Evolutionary conservation across 2,113 vertebrate species (phyloP).

Genomic region (Varanus salvator): DNA sequence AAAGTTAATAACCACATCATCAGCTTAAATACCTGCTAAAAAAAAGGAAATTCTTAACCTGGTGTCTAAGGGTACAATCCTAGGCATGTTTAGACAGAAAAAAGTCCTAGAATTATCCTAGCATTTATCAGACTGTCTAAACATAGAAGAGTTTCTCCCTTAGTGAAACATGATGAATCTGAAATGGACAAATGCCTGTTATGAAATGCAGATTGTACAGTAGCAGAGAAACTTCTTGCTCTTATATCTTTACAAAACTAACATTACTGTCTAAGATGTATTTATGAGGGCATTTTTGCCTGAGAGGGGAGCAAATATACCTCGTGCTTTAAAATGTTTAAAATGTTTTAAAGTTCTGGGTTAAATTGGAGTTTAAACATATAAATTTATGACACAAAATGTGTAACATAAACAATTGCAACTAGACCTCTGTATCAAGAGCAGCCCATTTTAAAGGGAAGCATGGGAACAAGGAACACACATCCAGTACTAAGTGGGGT

Average conservation of each 20-base stretch:
- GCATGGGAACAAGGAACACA: not conserved
- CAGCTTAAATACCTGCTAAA: no score
- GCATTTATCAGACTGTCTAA: no score
- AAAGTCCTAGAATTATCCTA: no score
- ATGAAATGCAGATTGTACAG: not conserved
- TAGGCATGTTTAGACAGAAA: no score
- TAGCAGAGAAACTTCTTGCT: not conserved
- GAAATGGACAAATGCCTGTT: not conserved
- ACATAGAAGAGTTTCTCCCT: no score
- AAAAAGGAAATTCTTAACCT: no score
- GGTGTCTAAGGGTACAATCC: no score
- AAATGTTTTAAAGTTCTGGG: not conserved
- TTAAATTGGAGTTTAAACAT: not conserved
- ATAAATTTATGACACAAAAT: not conserved
- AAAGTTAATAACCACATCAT: no score
- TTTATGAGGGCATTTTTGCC: not conserved
- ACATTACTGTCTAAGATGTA: not conserved
- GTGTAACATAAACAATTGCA: not conserved
- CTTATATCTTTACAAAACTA: not conserved
- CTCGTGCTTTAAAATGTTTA: not conserved
- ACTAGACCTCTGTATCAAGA: not conserved
- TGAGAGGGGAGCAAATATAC: not conserved
- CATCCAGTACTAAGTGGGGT: not conserved
- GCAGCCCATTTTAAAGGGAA: not conserved
- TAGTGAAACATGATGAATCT: not conserved